These are phyloP conservation scores for Danio tinwini DNA, from an alignment of 2,797 vertebrate species.

Conservation along the genomic window DNA sequence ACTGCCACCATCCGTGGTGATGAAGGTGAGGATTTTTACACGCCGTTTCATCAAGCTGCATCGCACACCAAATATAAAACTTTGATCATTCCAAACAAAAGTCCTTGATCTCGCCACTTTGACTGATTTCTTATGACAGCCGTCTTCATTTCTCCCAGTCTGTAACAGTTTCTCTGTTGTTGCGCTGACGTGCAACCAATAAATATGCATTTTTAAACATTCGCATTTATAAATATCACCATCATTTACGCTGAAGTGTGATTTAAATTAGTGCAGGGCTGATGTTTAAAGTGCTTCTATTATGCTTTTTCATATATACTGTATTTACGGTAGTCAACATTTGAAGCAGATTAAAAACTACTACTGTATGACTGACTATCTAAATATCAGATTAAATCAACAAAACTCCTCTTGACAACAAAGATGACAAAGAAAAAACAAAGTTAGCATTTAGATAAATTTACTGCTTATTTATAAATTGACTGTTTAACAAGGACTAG, in stretches of 20 bases:
- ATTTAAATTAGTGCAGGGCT: not conserved
- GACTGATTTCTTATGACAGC: conserved; percentile 22
- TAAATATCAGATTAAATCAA: too few species aligned
- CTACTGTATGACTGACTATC: too few species aligned
- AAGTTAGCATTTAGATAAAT: too few species aligned
- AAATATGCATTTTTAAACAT: conserved; percentile 9
- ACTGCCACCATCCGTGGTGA: conserved; percentile 8
- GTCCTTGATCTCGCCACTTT: conserved; percentile 18
- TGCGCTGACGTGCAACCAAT: conserved; percentile 9
- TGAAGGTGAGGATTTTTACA: conserved; percentile 31
- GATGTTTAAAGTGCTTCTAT: not conserved
- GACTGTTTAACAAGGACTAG: too few species aligned
- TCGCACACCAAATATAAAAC: conserved; percentile 17
- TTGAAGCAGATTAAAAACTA: too few species aligned
- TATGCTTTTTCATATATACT: not conserved
- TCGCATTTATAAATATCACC: conserved; percentile 16
- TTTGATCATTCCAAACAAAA: conserved; percentile 34
- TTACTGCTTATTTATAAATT: too few species aligned
- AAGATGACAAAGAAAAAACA: too few species aligned
- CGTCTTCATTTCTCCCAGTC: not conserved
- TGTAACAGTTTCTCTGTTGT: conserved; percentile 19
- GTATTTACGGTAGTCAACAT: not conserved
- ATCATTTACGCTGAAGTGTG: not conserved
- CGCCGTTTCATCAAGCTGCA: conserved; percentile 8
- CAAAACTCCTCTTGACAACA: too few species aligned